Evolutionary conservation across 1,140 invertebrate genomes (phyloP), one percentile per base, ranked within the genome.

Genomic region (Proales similis): DNA sequence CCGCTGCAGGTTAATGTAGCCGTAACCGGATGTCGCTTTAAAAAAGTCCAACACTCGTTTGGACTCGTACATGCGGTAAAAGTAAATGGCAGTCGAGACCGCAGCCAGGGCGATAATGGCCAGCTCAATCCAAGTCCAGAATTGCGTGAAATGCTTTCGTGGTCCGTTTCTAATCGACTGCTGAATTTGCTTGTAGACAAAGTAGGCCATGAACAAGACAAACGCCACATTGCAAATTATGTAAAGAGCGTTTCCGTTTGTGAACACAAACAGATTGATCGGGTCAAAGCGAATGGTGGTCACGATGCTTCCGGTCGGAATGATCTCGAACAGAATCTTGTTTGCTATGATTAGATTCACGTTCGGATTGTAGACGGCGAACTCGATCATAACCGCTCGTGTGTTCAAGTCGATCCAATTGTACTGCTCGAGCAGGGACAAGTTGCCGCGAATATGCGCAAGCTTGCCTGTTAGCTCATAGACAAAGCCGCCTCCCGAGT

Each of bases 301-400:
- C 12, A 78, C 69, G 5, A 80, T 69, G 4, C 79, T 79, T 5
- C 79, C 79, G 43, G 73, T 78, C 7, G 77, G 74, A 19, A 75
- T 61, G 64, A 80, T 77, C 68, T 82, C 80, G 4, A 72, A 72
- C 11, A 80, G 63, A 12, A 80, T 69, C 11, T 74, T 77, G 9
- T 72, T 70, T 0, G 79, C 72, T 4, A 72, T 74, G 64, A 81
- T 81, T n/a, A 82, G 66, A 63, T 82, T 83, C n/a, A 82, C 70
- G 60, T 80, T 76, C 1, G 80, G 75, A 67, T 82, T 82, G 67
- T 81, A 82, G 7, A 77, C 72, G 4, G 80, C 79, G 66, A 82
- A 80, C 65, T 82, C 80, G 3, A 80, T 69, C 60, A 82, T 77
- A 7, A 82, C 71, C 3, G 79, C 81, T 63, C 81, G 64, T 1